A percentile compares a stretch with the other conserved stretches of the same genome.
Evolutionary conservation across 2,797 vertebrate species (phyloP).

Genomic region (Austrolebias charrua): DNA sequence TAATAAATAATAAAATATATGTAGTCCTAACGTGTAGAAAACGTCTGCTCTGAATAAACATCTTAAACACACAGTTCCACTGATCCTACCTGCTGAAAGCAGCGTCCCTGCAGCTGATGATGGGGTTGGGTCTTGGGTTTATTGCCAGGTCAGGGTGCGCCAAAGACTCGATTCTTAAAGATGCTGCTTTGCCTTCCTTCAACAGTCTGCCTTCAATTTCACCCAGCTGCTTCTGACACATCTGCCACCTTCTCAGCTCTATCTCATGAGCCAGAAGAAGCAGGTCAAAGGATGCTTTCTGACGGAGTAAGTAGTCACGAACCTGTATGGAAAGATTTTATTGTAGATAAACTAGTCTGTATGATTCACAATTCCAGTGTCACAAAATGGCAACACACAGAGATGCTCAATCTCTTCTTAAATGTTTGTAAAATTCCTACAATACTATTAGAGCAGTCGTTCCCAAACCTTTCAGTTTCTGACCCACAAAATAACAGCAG

Average conservation of each 20-base stretch:
- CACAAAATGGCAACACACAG: not conserved
- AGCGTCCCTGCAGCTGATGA: conserved; percentile 81
- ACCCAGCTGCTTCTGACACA: conserved; percentile 72
- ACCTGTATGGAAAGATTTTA: conserved; percentile 59
- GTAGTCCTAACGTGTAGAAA: not conserved
- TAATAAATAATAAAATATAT: not conserved
- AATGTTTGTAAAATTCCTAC: too few species aligned
- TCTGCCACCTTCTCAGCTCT: conserved; percentile 81
- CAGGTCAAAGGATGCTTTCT: conserved; percentile 90
- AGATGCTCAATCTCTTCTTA: not conserved
- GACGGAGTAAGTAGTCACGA: conserved; percentile 84
- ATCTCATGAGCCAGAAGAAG: conserved; percentile 84
- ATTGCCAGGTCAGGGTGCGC: conserved; percentile 73
- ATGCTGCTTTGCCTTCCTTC: conserved; percentile 56
- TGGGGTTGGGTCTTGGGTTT: conserved; percentile 66
- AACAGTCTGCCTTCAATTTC: conserved; percentile 75
- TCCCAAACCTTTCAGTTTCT: too few species aligned
- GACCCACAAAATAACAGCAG: too few species aligned
- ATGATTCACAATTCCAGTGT: not conserved
- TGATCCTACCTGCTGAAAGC: conserved; percentile 82
- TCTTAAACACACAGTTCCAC: not conserved
- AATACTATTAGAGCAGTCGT: too few species aligned
- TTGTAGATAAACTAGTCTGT: not conserved
- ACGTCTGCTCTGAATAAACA: not conserved
- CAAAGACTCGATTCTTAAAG: conserved; percentile 71